Percentiles rank a stretch among this genome's conserved stretches.
Evolutionary conservation across 2,797 vertebrate genomes (phyloP).

Genomic region (Tiaroga cobitis): DNA sequence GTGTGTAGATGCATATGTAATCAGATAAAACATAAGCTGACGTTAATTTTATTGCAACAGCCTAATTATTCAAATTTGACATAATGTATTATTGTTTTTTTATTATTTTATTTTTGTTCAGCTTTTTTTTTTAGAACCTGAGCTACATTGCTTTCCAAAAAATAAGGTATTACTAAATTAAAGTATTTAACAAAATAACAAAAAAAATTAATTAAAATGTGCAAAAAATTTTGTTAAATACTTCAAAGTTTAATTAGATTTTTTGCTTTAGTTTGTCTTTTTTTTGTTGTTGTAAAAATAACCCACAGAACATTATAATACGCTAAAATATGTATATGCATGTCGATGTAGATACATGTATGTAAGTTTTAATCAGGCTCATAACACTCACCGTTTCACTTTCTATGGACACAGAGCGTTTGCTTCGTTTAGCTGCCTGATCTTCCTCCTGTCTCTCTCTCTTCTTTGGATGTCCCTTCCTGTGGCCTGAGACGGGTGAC

Average conservation of each 20-base stretch:
- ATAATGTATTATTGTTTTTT: background rate
- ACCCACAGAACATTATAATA: background rate
- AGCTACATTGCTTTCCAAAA: background rate
- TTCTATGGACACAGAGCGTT: constrained; percentile 3
- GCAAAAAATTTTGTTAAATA: background rate
- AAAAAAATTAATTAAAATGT: too few relatives aligned
- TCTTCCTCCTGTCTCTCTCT: constrained; percentile 34
- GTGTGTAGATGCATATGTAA: background rate
- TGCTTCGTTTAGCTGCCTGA: constrained; percentile 55
- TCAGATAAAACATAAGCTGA: background rate
- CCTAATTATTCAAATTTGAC: too few relatives aligned
- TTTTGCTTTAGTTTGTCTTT: background rate
- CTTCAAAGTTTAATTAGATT: background rate
- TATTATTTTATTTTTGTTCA: too few relatives aligned
- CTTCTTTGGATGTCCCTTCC: constrained; percentile 36
- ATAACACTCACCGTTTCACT: background rate
- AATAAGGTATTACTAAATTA: background rate
- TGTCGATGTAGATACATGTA: background rate
- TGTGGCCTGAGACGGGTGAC: constrained; percentile 44
- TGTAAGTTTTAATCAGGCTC: background rate
- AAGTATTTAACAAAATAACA: background rate
- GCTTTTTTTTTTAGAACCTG: background rate
- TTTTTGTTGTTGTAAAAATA: background rate
- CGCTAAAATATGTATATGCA: background rate
- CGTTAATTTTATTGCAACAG: background rate